Evolutionary conservation across 2,888 invertebrate genomes (phyloP).

Genomic region (Conus canariensis): DNA sequence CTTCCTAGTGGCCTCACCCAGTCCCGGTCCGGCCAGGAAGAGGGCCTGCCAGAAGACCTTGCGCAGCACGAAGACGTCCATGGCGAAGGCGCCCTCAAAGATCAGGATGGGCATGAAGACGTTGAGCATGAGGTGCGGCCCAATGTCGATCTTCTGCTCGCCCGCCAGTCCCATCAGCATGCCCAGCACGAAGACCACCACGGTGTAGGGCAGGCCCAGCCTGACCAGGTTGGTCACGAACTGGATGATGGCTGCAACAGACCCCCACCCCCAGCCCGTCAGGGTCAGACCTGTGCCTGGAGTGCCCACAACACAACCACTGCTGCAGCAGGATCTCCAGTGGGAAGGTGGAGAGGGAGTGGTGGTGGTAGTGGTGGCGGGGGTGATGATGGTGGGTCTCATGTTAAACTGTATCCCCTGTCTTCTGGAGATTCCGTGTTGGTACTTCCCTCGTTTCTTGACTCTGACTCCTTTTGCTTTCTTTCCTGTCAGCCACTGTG

Average conservation of each 20-base stretch:
- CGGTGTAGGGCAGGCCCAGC: constrained; percentile 78
- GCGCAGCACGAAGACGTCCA: constrained; percentile 78
- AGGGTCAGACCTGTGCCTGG: too few relatives aligned
- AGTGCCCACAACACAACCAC: neutral
- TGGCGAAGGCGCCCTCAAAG: constrained; percentile 79
- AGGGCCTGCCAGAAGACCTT: constrained; percentile 75
- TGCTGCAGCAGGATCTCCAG: neutral
- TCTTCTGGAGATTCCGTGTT: too few relatives aligned
- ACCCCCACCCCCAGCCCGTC: neutral
- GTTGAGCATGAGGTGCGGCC: constrained; percentile 77
- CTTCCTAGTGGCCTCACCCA: constrained; percentile 64
- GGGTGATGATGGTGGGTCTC: neutral
- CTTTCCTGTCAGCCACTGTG: too few relatives aligned
- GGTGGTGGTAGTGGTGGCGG: too few relatives aligned
- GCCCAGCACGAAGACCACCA: constrained; percentile 77
- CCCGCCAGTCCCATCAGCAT: constrained; percentile 59
- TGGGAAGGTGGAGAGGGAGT: neutral
- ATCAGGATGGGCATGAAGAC: constrained; percentile 79
- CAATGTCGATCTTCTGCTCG: constrained; percentile 65
- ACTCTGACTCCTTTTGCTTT: too few relatives aligned
- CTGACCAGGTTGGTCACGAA: constrained; percentile 58
- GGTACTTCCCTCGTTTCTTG: too few relatives aligned
- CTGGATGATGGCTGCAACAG: constrained; percentile 64
- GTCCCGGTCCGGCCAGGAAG: constrained; percentile 75
- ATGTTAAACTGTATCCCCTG: too few relatives aligned